Conservation (phyloP, 2,113 vertebrate species). For the Proterorhinus semilunaris region DNA sequence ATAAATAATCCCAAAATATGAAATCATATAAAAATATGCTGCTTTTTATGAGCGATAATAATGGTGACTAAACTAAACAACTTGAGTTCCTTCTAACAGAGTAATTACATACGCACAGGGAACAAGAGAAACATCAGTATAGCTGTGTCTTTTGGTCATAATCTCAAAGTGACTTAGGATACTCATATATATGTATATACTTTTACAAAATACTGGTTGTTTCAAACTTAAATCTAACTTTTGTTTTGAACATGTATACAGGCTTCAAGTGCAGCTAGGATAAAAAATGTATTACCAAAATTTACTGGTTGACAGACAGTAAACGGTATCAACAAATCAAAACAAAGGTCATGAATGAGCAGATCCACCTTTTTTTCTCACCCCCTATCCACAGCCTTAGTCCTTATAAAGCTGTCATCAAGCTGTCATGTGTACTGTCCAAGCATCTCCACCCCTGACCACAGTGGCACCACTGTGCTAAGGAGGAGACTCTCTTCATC, state of each 20-base stretch:
- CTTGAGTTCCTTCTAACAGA: no score
- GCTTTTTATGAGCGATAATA: no score
- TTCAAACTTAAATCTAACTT: no score
- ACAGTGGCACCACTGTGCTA: slow-evolving; percentile 27
- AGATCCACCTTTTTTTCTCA: slow-evolving; percentile 10
- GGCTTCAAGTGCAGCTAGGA: slow-evolving; percentile 12
- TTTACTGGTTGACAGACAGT: slow-evolving; percentile 50
- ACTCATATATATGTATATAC: no score
- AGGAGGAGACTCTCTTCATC: slow-evolving; percentile 60
- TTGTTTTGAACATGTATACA: not conserved
- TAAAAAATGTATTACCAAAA: slow-evolving; percentile 38
- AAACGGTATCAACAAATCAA: slow-evolving; percentile 30
- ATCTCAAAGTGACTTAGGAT: no score
- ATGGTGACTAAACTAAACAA: no score
- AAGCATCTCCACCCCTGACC: slow-evolving; percentile 35
- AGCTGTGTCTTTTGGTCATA: no score
- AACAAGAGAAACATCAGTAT: no score
- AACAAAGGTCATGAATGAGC: slow-evolving; percentile 42
- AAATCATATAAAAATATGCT: no score
- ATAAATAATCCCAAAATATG: no score
- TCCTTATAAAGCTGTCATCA: slow-evolving; percentile 19
- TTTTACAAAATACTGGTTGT: no score
- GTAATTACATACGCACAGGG: no score
- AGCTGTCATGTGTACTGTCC: slow-evolving; percentile 18
- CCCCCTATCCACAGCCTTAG: slow-evolving; percentile 14